Base-by-base conservation (phyloP, 2,888 invertebrate genomes). In the Scrobipalpa atriplicella region DNA sequence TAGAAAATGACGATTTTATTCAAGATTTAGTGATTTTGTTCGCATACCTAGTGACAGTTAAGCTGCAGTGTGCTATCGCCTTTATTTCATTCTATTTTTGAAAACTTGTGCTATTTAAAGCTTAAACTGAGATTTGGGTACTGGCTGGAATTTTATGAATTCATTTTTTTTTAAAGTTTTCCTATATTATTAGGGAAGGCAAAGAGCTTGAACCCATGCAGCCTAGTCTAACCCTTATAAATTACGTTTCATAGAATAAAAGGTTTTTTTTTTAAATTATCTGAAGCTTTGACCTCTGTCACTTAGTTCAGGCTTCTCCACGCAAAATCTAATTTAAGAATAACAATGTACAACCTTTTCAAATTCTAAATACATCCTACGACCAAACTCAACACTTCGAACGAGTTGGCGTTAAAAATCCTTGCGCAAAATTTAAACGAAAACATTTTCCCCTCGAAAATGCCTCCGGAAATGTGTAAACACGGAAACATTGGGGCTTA, bases 381-480 rank as follows among this genome's bases (percentile, higher is more conserved):
- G 16, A n/a, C 3, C 47, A 47, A 16, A 3, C 3, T n/a, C n/a
- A 16, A 47, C 5, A 47, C n/a, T 7, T 47, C 47, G n/a, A 6
- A 47, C 29, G n/a, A 47, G 47, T 47, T 47, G 5, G 47, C 16
- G n/a, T n/a, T n/a, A 13, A 43, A 16, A 16, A 6, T 47, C 1
- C 43, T 43, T 47, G 16, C 16, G 47, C 47, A 47, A 47, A 47
- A 47, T n/a, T 47, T n/a, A 47, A 47, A 47, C n/a, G 3, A 16
- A 47, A 47, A 16, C 16, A 47, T 16, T 16, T 41, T 43, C 63
- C 63, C 56, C 16, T n/a, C 66, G 19, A 21, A 51, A 58, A 16
- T 58, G 38, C 58, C 38, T 58, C 36, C 21, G 19, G 60, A 64
- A 67, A 64, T 39, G 60, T 47, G 63, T 51, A 63, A 68, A 60